These are phyloP conservation scores for Acrocephalus kingi DNA, from an alignment of 2,113 vertebrate species.

Conservation along the genomic window DNA sequence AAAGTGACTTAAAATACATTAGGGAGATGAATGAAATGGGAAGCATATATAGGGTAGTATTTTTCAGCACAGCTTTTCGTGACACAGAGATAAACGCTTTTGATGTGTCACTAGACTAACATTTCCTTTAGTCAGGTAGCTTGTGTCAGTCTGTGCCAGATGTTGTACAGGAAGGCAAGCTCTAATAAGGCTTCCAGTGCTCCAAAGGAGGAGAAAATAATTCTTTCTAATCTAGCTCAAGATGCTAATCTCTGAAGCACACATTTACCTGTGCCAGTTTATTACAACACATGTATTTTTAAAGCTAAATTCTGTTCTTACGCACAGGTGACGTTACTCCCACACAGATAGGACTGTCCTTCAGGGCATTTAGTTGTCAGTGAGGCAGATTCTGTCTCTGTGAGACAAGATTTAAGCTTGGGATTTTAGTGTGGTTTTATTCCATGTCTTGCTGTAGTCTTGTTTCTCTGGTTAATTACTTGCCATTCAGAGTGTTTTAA, in stretches of 20 bases:
- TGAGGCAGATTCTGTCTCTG: background rate
- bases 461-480: background rate
- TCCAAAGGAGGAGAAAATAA: background rate
- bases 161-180: background rate
- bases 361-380: background rate
- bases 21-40: background rate
- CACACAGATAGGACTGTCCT: background rate
- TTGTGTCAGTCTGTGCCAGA: background rate
- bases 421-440: background rate
- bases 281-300: background rate
- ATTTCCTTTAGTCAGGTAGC: background rate
- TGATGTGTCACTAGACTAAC: background rate
- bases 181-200: background rate
- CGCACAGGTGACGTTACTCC: rapidly evolving
- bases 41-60: background rate
- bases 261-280: background rate
- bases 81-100: background rate
- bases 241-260: background rate
- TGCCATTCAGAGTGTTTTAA: background rate
- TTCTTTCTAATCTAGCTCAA: constrained; percentile 1
- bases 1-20: background rate
- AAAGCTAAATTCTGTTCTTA: background rate
- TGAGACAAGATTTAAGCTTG: background rate
- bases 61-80: background rate
- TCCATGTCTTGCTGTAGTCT: background rate